A percentile compares a stretch with the other conserved stretches of the same genome.
phyloP scores from a whole-genome alignment of 2,113 vertebrate species.

The Hystrix cristata region DNA sequence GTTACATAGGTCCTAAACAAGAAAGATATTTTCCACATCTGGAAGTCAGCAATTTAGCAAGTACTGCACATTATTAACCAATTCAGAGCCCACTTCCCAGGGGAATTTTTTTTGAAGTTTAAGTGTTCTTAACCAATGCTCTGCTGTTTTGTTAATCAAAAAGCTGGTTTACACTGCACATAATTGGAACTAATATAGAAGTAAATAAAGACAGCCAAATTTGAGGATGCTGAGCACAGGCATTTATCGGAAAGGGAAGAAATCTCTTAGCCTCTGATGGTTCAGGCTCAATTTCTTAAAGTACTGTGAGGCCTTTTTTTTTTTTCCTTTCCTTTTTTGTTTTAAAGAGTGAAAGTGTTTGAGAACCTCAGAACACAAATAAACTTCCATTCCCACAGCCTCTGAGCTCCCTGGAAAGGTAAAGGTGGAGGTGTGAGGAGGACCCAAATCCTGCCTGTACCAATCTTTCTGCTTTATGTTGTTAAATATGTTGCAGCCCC shows the following conservation, averaged over 20 bases:
- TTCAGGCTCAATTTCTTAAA: conserved; percentile 82
- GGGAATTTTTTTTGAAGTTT: conserved; percentile 89
- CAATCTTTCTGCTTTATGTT: conserved; percentile 74
- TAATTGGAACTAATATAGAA: conserved; percentile 87
- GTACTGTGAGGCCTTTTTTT: conserved; percentile 56
- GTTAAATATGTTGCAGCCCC: conserved; percentile 71
- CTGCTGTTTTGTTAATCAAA: conserved; percentile 89
- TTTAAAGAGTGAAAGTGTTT: conserved; percentile 70
- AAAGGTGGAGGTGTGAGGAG: conserved; percentile 76
- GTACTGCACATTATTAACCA: conserved; percentile 94
- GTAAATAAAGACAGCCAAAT: conserved; percentile 86
- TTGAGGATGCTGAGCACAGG: conserved; percentile 85
- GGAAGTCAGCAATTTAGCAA: conserved; percentile 93
- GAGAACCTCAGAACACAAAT: conserved; percentile 70
- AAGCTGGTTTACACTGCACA: conserved; percentile 86
- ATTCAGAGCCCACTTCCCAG: conserved; percentile 91
- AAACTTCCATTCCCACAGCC: conserved; percentile 74
- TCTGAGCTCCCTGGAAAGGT: conserved; percentile 68
- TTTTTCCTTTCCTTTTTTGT: neutral
- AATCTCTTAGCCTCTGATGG: conserved; percentile 73
- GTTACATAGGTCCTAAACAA: conserved; percentile 92
- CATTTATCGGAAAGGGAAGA: conserved; percentile 75
- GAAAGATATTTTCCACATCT: conserved; percentile 94
- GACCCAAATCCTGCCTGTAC: conserved; percentile 57
- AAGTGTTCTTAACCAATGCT: conserved; percentile 90